phyloP scores from a whole-genome alignment of 2,113 vertebrate species.

The Sturnira hondurensis region DNA sequence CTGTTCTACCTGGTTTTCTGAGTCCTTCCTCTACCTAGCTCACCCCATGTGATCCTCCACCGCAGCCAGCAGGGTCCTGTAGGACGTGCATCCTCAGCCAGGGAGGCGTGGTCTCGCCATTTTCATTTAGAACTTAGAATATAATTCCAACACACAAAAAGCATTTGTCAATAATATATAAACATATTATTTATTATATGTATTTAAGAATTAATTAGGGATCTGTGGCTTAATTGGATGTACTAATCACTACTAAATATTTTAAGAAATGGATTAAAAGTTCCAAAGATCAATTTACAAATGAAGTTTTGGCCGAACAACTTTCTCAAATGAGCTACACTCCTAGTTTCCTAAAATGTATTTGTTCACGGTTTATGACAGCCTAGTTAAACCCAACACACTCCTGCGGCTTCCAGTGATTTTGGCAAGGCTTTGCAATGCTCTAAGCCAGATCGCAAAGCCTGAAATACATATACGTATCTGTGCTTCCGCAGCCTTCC shows the following conservation, averaged over 20 bases:
- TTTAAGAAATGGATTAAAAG: conserved; percentile 24
- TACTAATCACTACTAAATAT: not conserved
- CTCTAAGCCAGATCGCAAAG: not conserved
- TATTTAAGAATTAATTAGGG: not conserved
- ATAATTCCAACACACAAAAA: not conserved
- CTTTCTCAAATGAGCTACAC: not conserved
- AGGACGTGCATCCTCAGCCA: accelerated
- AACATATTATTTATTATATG: not conserved
- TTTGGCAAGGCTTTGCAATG: not conserved
- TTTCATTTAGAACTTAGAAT: not conserved
- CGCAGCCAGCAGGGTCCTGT: no score
- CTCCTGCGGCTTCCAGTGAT: not conserved
- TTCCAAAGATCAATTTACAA: conserved; percentile 7
- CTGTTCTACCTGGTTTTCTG: not conserved
- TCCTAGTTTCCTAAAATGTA: not conserved
- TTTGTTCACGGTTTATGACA: not conserved
- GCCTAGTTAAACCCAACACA: not conserved
- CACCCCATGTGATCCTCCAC: no score
- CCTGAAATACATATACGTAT: not conserved
- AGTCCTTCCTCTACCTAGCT: not conserved
- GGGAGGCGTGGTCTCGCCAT: not conserved
- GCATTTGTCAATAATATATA: not conserved
- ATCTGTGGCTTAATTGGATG: not conserved
- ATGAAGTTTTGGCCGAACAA: conserved; percentile 40
- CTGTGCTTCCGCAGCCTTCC: conserved; percentile 2